Conservation (phyloP, 1,140 invertebrate genomes). For the Copidosoma floridanum region DNA sequence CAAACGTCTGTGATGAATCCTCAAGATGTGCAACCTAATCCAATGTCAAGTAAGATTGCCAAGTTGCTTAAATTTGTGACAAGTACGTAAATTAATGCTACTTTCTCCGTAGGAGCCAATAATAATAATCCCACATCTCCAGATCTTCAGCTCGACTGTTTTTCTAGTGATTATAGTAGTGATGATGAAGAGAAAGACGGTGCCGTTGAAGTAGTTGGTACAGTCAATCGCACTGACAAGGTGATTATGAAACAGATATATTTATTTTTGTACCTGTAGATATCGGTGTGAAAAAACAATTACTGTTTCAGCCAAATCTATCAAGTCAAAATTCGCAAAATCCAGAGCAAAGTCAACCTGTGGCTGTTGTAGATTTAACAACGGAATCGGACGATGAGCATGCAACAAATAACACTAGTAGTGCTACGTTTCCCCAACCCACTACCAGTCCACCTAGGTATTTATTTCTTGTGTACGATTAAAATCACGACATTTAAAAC, state of each 20-base stretch:
- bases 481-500: too few relatives aligned
- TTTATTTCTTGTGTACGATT: too few relatives aligned
- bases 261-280: too few relatives aligned
- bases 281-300: background rate
- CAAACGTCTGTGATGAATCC: slow-evolving; percentile 32
- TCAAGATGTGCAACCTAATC: slow-evolving; percentile 33
- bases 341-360: slow-evolving; percentile 46
- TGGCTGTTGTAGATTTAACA: slow-evolving; percentile 66
- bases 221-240: slow-evolving; percentile 46
- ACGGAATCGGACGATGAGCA: slow-evolving; percentile 65
- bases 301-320: slow-evolving; percentile 7
- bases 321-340: slow-evolving; percentile 24
- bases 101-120: slow-evolving; percentile 38
- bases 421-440: slow-evolving; percentile 3
- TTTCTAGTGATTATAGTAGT: slow-evolving; percentile 52
- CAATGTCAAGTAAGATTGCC: slow-evolving; percentile 39
- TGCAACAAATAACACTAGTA: slow-evolving; percentile 31
- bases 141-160: slow-evolving; percentile 77
- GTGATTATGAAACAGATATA: slow-evolving; percentile 15
- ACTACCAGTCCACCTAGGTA: slow-evolving; percentile 19
- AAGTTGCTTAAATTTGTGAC: too few relatives aligned
- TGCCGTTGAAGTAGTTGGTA: slow-evolving; percentile 58
- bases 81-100: slow-evolving; percentile 22
- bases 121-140: slow-evolving; percentile 67
- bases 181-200: slow-evolving; percentile 60